Evolutionary conservation across 2,888 invertebrate genomes (phyloP), one percentile per base, ranked within the genome.

Genomic region (Xylota sylvarum): DNA sequence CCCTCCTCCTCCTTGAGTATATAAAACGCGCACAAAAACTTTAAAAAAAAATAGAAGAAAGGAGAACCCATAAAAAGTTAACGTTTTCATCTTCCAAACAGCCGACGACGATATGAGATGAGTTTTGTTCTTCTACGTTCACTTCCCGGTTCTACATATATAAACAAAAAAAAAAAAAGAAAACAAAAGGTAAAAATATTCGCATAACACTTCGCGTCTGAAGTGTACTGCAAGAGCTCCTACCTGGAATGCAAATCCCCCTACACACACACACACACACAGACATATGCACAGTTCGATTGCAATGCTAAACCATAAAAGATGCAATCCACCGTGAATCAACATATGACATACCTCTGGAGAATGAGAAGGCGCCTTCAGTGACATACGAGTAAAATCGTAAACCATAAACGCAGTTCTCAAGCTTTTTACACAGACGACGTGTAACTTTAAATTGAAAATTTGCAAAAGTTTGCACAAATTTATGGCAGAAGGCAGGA

Each of bases 161-260:
- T 30, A 50, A 30, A 67, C 35, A 37, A 19, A 12, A 27, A n/a
- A 9, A 62, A 62, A 52, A 35, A 9, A 10, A 43, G 14, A 56
- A 43, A 78, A 35, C 65, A 72, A 77, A 78, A 58, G 73, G 69
- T 50, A 50, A 84, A 83, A 78, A 79, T 74, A 79, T 84, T 84
- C 84, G 60, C 69, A 69, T 69, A 84, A 84, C 67, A 84, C 73
- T 84, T 48, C 0, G 55, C 67, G 62, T 84, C 73, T 84, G 55
- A 56, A 79, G 84, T 62, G 56, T 37, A 60, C 5, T 30, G 23
- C 69, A 35, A 62, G 5, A 40, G 14, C 2, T 27, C 12, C n/a
- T 37, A n/a, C 12, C 48, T 48, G 52, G 32, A 60, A 78, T 72
- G 72, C 37, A 78, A 70, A 77, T 82, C 56, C 50, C 32, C 60